A percentile compares a stretch with the other conserved stretches of the same genome.
Evolutionary conservation across 2,888 invertebrate species (phyloP).

Genomic region (Ormyrus pomaceus): DNA sequence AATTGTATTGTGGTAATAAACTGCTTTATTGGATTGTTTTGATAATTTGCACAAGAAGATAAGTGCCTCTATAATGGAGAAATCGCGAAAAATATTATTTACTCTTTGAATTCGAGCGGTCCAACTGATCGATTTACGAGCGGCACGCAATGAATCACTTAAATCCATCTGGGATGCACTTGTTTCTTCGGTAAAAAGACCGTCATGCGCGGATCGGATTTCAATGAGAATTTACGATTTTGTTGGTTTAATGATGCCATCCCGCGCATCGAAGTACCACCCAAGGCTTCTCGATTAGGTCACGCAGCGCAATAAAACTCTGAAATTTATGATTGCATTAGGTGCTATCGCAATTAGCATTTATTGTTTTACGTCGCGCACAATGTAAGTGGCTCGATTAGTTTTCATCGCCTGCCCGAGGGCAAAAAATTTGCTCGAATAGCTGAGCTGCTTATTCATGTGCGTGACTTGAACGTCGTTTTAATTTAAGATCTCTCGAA

Average conservation of each 20-base stretch:
- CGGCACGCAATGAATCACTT: neutral
- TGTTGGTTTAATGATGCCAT: constrained; percentile 14
- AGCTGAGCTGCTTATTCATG: no score
- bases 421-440: no score
- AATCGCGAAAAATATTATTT: neutral
- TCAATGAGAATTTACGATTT: constrained; percentile 44
- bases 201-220: constrained; percentile 11
- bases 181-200: constrained; percentile 4
- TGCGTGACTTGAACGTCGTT: no score
- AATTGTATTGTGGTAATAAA: no score
- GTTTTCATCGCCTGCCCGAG: no score
- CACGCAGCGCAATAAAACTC: constrained; percentile 18
- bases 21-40: no score
- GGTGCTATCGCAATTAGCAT: neutral
- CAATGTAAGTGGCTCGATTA: neutral
- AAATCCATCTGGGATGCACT: neutral
- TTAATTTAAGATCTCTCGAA: no score
- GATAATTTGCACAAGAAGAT: no score
- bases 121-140: neutral
- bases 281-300: constrained; percentile 24
- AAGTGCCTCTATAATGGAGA: no score
- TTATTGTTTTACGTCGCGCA: neutral
- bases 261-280: neutral
- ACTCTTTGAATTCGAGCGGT: neutral
- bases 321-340: constrained; percentile 38